phyloP scores from a whole-genome alignment of 2,113 vertebrate species.

The Hiodon tergisus region DNA sequence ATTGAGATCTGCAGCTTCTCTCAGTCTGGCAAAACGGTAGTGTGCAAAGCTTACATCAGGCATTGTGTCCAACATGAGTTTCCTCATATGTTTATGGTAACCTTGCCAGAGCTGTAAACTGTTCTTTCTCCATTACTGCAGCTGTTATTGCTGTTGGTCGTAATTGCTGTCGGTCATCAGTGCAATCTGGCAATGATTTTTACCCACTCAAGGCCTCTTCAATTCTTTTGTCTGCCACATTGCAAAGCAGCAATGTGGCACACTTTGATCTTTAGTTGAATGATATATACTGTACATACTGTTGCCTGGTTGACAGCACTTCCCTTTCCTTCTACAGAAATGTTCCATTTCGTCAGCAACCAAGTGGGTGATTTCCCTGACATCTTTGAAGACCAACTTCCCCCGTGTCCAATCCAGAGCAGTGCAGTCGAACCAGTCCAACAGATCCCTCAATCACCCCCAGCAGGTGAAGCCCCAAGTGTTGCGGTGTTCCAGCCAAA shows the following conservation, averaged over 20 bases:
- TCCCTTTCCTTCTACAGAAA: slow-evolving; percentile 66
- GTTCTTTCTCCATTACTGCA: not conserved
- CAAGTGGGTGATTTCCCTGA: slow-evolving; percentile 90
- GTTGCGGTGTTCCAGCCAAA: slow-evolving; percentile 40
- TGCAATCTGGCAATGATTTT: not conserved
- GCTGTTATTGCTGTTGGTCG: not conserved
- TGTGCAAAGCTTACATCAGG: not conserved
- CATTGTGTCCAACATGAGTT: not conserved
- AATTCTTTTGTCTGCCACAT: not conserved
- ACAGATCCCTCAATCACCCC: slow-evolving; percentile 16
- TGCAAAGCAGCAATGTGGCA: not conserved
- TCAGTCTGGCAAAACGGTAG: not conserved
- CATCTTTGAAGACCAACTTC: slow-evolving; percentile 81
- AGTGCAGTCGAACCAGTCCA: slow-evolving; percentile 19
- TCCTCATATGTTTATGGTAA: slow-evolving; percentile 3
- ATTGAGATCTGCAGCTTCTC: too few relatives aligned
- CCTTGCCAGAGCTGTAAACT: not conserved
- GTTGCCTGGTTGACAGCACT: not conserved
- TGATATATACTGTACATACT: not conserved
- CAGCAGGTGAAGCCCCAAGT: slow-evolving; percentile 27
- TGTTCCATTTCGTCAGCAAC: slow-evolving; percentile 96
- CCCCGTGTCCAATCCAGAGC: slow-evolving; percentile 38
- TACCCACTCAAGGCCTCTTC: not conserved
- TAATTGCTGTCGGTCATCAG: not conserved
- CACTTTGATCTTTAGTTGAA: not conserved